Evolutionary conservation across 2,888 invertebrate genomes (phyloP).

Genomic region (Drosophila lutescens): DNA sequence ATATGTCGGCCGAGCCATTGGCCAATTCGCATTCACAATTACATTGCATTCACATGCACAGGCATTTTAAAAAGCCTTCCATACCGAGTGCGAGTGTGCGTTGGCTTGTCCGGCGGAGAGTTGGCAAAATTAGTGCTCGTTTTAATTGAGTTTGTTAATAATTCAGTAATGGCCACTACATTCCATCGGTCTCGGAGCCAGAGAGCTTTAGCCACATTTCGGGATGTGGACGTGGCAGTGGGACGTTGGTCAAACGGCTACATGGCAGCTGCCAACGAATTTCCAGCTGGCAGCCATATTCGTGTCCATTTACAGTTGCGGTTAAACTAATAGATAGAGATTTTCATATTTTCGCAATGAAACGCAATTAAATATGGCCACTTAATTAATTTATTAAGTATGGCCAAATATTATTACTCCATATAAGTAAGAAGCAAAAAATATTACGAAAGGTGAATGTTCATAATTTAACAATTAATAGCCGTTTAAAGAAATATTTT

Average conservation of each 20-base stretch:
- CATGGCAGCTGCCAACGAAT: slow-evolving; percentile 75
- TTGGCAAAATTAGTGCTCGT: slow-evolving; percentile 67
- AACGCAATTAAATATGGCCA: no score
- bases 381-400: no score
- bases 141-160: slow-evolving; percentile 81
- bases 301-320: slow-evolving; percentile 24
- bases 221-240: slow-evolving; percentile 14
- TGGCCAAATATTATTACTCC: no score
- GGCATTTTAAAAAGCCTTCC: slow-evolving; percentile 60
- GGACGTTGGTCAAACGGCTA: slow-evolving; percentile 55
- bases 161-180: slow-evolving; percentile 70
- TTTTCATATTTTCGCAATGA: not conserved
- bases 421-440: no score
- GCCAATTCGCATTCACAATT: slow-evolving; percentile 42
- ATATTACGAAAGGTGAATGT: no score
- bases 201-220: slow-evolving; percentile 38
- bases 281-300: slow-evolving; percentile 54
- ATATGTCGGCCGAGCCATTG: slow-evolving; percentile 49
- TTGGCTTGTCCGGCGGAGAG: slow-evolving; percentile 26
- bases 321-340: not conserved
- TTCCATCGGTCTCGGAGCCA: slow-evolving; percentile 48
- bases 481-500: no score
- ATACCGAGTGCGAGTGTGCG: slow-evolving; percentile 1
- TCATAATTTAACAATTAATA: no score
- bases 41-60: slow-evolving; percentile 49